Base-by-base conservation (phyloP, 2,113 vertebrate genomes). In the Athene cunicularia region DNA sequence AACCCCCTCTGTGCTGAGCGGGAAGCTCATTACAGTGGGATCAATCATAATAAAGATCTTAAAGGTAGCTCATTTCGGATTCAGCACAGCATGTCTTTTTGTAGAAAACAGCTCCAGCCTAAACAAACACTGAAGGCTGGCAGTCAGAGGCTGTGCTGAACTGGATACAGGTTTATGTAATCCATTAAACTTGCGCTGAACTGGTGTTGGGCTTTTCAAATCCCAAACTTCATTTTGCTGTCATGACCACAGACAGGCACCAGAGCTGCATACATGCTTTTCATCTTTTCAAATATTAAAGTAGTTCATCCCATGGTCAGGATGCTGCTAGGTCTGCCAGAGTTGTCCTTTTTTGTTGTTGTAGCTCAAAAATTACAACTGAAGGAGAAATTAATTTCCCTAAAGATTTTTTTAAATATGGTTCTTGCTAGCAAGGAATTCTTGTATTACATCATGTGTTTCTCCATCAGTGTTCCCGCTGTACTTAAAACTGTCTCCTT, bases 361-460 rank as follows among this genome's bases (percentile, higher is more conserved):
- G 62, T 32, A 90, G 88, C 80, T 95, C 74, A 86, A 50, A 91
- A 95, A 86, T 93, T 91, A 90, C 84, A 92, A 82, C 49, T 83
- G 79, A 95, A 96, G 93, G 91, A 91, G 85, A 96, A 95, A 90
- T 58, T 85, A 45, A 82, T 94, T 95, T 96, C 94, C 94, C 95
- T 72, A 32, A 87, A 93, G 84, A 58, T 55, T 55, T 30, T 67
- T 87, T 93, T 79, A 33, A 76, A 82, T 80, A 77, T 4, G 1
- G 55, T 58, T 90, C 59, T 84, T 15, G 4, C 62, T 93, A 64
- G 68, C 35, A 30, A 60, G 62, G 56, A 85, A 30, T 72, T 94
- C 21, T 52, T 75, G 8, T 74, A 30, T 89, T 92, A n/a, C 6
- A 14, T 91, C 18, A 9, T 72, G 60, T 27, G 1, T 70, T 91